Evolutionary conservation across 2,888 invertebrate species (phyloP).

Genomic region (Amiota minor): DNA sequence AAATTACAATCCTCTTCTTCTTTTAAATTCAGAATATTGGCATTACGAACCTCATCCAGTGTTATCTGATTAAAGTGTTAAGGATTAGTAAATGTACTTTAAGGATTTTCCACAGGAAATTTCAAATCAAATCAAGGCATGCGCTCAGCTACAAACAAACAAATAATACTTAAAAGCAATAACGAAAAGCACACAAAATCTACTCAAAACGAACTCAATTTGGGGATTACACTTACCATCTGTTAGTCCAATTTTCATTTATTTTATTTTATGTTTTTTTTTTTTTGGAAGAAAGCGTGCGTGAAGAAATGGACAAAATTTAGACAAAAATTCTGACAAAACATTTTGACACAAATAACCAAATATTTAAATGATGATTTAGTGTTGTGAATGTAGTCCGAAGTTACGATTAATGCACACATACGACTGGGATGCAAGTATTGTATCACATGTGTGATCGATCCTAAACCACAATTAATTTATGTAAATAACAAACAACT

Average conservation of each 20-base stretch:
- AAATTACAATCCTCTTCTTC: slow-evolving; percentile 45
- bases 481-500: slow-evolving; percentile 38
- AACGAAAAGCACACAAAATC: slow-evolving; percentile 37
- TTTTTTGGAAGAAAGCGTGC: slow-evolving; percentile 43
- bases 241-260: slow-evolving; percentile 50
- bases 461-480: neutral
- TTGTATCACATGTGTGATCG: slow-evolving; percentile 30
- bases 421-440: slow-evolving; percentile 26
- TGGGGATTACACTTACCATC: slow-evolving; percentile 61
- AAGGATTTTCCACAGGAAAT: neutral
- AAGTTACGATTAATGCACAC: neutral
- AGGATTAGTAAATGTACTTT: neutral
- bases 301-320: slow-evolving; percentile 52
- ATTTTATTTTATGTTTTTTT: no score
- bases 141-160: slow-evolving; percentile 13
- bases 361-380: slow-evolving; percentile 4
- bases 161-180: neutral
- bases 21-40: slow-evolving; percentile 74
- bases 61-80: slow-evolving; percentile 77
- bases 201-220: slow-evolving; percentile 32
- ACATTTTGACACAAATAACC: slow-evolving; percentile 9
- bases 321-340: slow-evolving; percentile 46
- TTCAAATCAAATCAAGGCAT: neutral
- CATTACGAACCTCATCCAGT: slow-evolving; percentile 84
- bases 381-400: neutral